phyloP scores from a whole-genome alignment of 1,140 invertebrate genomes.

The Zaprionus africanus region DNA sequence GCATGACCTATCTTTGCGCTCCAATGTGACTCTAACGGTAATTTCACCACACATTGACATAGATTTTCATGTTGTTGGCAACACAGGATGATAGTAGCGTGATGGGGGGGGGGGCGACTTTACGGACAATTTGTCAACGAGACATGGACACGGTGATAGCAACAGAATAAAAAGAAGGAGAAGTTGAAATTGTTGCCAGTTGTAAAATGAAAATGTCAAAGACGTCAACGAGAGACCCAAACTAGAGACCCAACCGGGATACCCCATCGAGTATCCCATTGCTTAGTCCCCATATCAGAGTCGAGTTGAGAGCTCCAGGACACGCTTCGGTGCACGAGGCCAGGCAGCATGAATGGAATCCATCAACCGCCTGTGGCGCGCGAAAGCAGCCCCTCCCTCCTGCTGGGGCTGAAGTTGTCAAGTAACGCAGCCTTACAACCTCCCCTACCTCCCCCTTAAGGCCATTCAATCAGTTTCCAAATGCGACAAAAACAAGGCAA shows the following conservation, averaged over 20 bases:
- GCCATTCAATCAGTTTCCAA: slow-evolving; percentile 1
- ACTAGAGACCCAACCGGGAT: background rate
- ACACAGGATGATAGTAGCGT: background rate
- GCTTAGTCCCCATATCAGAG: background rate
- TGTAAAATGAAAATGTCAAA: slow-evolving; percentile 76
- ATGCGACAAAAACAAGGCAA: slow-evolving; percentile 2
- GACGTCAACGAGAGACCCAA: slow-evolving; percentile 20
- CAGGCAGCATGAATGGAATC: slow-evolving; percentile 68
- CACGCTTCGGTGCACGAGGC: slow-evolving; percentile 11
- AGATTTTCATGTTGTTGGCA: slow-evolving; percentile 47
- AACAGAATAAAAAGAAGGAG: slow-evolving; percentile 1
- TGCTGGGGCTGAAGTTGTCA: slow-evolving; percentile 51
- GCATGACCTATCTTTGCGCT: slow-evolving; percentile 50
- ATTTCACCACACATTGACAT: slow-evolving; percentile 51
- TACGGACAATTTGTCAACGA: slow-evolving; percentile 72
- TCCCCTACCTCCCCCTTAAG: background rate
- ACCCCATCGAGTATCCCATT: background rate
- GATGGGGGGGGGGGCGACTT: slow-evolving; percentile 11
- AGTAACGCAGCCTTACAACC: background rate
- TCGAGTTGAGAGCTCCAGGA: slow-evolving; percentile 13
- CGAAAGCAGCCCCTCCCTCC: slow-evolving; percentile 46
- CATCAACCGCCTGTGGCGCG: slow-evolving; percentile 72
- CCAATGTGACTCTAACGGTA: slow-evolving; percentile 3
- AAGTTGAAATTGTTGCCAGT: slow-evolving; percentile 60
- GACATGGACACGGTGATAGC: slow-evolving; percentile 60